Percentiles rank a stretch among this genome's conserved stretches.
Conservation (phyloP, 2,888 invertebrate species). For the Clistopyga incitator region DNA sequence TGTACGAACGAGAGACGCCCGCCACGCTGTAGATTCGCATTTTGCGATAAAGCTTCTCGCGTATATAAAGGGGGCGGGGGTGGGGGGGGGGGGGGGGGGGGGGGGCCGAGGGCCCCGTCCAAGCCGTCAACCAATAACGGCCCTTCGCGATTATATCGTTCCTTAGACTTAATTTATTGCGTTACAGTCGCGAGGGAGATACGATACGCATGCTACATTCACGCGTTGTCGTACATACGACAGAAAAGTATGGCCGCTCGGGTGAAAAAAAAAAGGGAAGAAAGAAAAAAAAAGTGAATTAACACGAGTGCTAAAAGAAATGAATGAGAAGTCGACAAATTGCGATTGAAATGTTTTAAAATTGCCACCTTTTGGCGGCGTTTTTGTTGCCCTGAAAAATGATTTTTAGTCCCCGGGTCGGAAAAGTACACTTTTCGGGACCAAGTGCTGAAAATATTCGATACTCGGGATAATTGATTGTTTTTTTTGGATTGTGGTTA, state of each 20-base stretch:
- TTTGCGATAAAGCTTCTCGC: conserved; percentile 70
- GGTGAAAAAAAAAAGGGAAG: neutral
- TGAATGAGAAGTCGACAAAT: too few relatives aligned
- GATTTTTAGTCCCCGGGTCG: too few relatives aligned
- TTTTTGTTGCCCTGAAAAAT: too few relatives aligned
- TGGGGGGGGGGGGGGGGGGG: conserved; percentile 54
- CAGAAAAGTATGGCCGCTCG: neutral
- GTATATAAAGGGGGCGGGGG: conserved; percentile 53
- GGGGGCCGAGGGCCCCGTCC: conserved; percentile 55
- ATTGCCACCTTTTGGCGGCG: too few relatives aligned
- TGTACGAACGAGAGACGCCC: conserved; percentile 65
- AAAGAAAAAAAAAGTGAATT: neutral
- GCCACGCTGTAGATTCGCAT: conserved; percentile 75
- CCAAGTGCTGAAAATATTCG: too few relatives aligned
- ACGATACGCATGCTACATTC: conserved; percentile 14
- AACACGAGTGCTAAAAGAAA: neutral
- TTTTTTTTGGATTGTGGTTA: too few relatives aligned
- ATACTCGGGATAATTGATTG: too few relatives aligned
- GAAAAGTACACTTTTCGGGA: too few relatives aligned
- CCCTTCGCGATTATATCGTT: conserved; percentile 72
- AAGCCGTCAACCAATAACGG: conserved; percentile 74
- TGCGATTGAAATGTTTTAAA: too few relatives aligned
- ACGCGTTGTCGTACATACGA: neutral
- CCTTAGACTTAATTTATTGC: conserved; percentile 65
- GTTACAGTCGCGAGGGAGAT: conserved; percentile 35